Evolutionary conservation across 1,140 invertebrate species (phyloP), one percentile per base, ranked within the genome.

Genomic region (Drosophila dunni): DNA sequence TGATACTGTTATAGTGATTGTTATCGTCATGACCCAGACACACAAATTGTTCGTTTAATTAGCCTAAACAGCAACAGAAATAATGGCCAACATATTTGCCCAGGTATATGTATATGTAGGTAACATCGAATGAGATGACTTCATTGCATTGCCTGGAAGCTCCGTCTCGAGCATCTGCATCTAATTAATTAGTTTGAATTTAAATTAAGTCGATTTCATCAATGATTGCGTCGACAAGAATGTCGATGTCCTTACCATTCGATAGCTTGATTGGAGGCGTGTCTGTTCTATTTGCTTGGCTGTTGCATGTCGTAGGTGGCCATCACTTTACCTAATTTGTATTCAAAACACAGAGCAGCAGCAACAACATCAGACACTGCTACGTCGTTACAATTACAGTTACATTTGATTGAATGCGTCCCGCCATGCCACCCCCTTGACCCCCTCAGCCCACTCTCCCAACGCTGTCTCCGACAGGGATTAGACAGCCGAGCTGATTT

Each of bases 101-200:
- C 13, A 44, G 45, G 51, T 29, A 15, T 33, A 56, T 56, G 10
- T 10, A 34, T 9, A 29, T 7, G 36, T 29, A 29, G 24, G 24
- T 29, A 29, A 29, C 24, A 29, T 29, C 4, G 24, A 29, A 29
- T 29, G 67, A 42, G 54, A 45, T 48, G 67, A 38, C 61, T 57
- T 71, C 44, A 71, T 57, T 34, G 62, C 48, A 56, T 61, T 44
- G 38, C 29, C 15, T 7, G 17, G 17, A 7, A 46, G 33, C 66
- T 15, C 7, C 15, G 10, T 38, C 3, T 9, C n/a, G 8, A 38
- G 17, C 29, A 42, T 50, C 20, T 40, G 66, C 53, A 40, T 73
- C 85, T 90, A 84, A 89, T 90, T 89, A 90, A 89, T 89, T 89
- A 90, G 78, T 90, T 89, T 84, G 85, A 79, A 90, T 89, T 89